Evolutionary conservation across 2,888 invertebrate species (phyloP), one percentile per base, ranked within the genome.

Genomic region (Desoria tigrina): DNA sequence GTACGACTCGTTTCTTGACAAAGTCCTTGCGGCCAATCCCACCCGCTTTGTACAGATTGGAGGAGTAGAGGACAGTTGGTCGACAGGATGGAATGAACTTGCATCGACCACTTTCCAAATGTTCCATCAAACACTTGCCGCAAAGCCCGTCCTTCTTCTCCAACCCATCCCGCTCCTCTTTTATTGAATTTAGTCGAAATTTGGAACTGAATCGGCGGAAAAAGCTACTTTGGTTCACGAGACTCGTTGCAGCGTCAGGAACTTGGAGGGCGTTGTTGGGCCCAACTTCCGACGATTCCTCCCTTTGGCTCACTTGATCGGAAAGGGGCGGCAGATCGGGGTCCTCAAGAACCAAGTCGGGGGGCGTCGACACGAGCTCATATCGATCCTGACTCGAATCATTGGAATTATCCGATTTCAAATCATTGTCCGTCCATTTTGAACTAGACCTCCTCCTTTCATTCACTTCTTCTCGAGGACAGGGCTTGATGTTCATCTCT

Each of bases 1-100:
- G 79, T 45, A 88, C 84, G 78, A 88, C 89, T 80, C 87, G 87
- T 49, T 89, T 83, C n/a, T 84, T 84, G 69, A 88, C 88, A 77
- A 89, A 86, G 78, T 91, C 90, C 70, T 89, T 90, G 59, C 90
- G 86, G 63, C 68, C 66, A 42, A 75, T 32, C 4, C 75, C 75
- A 6, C 68, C 24, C 6, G 72, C 62, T 49, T 63, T 72, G 39
- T 71, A 71, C 21, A 39, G 39, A n/a, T n/a, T n/a, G n/a, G n/a
- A n/a, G n/a, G n/a, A n/a, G n/a, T n/a, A n/a, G 7, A 49, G 7
- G n/a, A 49, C n/a, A 49, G 7, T 61, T 45, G 70, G 66, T 6
- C 70, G 51, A 9, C 70, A 63, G 1, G 49, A 42, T 11, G 73
- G 72, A n/a, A 32, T 37, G 61, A 75, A 74, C 45, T 72, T 72